Evolutionary conservation across 2,888 invertebrate genomes (phyloP), one percentile per base, ranked within the genome.

Genomic region (Cyclophora albipunctata): DNA sequence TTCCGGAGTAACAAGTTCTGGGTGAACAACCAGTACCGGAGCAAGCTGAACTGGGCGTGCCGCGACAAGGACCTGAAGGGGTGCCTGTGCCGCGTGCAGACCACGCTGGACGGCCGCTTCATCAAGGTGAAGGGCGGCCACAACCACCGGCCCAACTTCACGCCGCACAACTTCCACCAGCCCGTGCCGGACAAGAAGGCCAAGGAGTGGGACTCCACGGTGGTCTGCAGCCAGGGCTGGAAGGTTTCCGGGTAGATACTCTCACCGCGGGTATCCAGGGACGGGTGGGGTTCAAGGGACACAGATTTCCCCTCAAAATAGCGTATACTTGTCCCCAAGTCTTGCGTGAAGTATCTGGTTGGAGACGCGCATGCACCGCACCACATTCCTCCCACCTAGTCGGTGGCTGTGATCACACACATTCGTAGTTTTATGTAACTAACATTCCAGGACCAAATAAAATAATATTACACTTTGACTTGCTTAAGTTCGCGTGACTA

Each of bases 1-100:
- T 88, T 84, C 65, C 67, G 68, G 62, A 74, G 69, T 53, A 88
- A 88, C 63, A 88, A 88, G 60, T 88, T 88, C 62, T 88, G 88
- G 88, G 82, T 88, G 54, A 88, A 88, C 65, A 88, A 87, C 57
- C 84, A 84, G 59, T 88, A 88, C 56, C 70, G 86, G 3, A 78
- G 77, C 51, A 88, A 87, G 60, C 55, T 88, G 58, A 88, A 88
- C 64, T 88, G 88, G 88, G 88, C 88, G 7, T 88, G 88, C 54
- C 77, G 85, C 7, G 87, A 88, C 60, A 88, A 88, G 66, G 87
- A 88, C 57, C 69, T 75, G 5, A 77, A 63, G 50, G 81, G 83
- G 20, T 88, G 88, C 54, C 64, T 86, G 34, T 88, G 88, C 57
- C 72, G 88, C 55, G 86, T 88, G 7, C 88, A 88, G 65, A 88